Conservation (phyloP, 2,797 vertebrate genomes). For the Dromococcyx pavoninus region DNA sequence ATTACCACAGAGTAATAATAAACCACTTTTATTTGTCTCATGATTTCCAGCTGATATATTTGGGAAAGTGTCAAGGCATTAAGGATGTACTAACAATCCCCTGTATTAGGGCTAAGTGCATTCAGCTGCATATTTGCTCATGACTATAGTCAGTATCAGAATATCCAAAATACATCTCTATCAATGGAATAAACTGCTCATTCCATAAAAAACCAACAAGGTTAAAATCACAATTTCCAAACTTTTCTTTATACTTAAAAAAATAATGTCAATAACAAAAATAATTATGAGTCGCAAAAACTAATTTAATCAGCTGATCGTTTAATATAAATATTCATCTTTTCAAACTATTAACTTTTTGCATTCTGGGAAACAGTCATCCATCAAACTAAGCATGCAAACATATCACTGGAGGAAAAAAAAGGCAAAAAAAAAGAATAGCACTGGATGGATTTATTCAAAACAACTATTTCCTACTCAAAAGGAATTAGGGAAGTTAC, state of each 20-base stretch:
- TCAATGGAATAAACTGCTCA: neutral
- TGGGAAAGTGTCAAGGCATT: neutral
- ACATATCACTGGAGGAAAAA: neutral
- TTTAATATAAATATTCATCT: neutral
- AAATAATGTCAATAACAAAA: neutral
- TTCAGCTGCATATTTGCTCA: neutral
- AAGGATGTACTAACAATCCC: neutral
- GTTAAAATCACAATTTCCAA: neutral
- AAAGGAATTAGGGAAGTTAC: neutral
- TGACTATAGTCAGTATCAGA: neutral
- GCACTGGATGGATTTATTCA: neutral
- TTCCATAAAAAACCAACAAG: neutral
- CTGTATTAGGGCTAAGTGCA: neutral
- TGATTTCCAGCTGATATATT: constrained; percentile 7
- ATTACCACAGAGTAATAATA: neutral
- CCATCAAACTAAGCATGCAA: neutral
- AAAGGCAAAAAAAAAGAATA: neutral
- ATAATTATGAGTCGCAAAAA: neutral
- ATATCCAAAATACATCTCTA: neutral
- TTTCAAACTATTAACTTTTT: neutral
- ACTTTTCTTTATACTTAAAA: neutral
- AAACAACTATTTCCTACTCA: neutral
- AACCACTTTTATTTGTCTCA: neutral
- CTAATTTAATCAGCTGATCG: neutral
- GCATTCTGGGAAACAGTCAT: neutral